Conservation (phyloP, 2,797 vertebrate genomes). For the Hipposideros larvatus region DNA sequence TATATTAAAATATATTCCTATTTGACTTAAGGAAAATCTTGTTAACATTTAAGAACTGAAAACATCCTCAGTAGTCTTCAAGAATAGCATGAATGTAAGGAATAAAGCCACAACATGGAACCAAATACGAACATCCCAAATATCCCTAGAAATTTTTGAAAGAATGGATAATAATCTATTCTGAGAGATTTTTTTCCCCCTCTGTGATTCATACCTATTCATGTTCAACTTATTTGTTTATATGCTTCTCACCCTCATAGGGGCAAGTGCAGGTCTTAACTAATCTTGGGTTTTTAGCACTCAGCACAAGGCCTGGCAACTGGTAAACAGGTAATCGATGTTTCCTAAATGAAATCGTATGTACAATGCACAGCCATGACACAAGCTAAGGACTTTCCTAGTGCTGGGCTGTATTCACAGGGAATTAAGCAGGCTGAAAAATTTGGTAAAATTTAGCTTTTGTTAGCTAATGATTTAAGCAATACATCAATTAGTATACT, state of each 20-base stretch:
- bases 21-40: not conserved
- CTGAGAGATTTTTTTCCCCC: constrained; percentile 3
- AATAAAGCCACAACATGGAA: not conserved
- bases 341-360: not conserved
- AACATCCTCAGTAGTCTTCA: constrained; percentile 1
- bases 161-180: constrained; percentile 30
- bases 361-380: not conserved
- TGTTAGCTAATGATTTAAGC: not conserved
- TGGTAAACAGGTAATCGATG: not conserved
- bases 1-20: constrained; percentile 6
- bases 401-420: not conserved
- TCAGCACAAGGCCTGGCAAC: not conserved
- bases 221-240: constrained; percentile 50
- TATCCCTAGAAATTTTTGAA: constrained; percentile 51
- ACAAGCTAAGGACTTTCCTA: not conserved
- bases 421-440: not conserved
- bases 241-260: not conserved
- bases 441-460: not conserved
- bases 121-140: constrained; percentile 42
- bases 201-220: not conserved
- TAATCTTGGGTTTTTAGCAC: constrained; percentile 4
- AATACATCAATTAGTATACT: not conserved
- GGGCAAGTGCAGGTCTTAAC: not conserved
- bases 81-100: not conserved
- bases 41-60: constrained; percentile 21